phyloP scores from a whole-genome alignment of 2,113 vertebrate species.

The Numida meleagris region DNA sequence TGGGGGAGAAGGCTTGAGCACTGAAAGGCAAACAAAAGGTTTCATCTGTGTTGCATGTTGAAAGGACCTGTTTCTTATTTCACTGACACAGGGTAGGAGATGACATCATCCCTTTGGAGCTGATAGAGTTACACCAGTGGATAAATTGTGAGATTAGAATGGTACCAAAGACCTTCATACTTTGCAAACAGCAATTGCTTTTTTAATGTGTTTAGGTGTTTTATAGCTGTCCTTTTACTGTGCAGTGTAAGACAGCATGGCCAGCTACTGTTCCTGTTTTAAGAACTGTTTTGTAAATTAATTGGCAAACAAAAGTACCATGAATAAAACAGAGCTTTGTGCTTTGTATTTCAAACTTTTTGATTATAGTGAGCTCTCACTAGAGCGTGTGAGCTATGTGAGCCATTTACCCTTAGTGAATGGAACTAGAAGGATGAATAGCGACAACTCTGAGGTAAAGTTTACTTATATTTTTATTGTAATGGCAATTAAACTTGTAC shows the following conservation, averaged over 20 bases:
- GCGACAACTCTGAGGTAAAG: constrained; percentile 1
- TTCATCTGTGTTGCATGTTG: not conserved
- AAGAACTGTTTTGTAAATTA: constrained; percentile 1
- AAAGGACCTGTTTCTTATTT: constrained; percentile 53
- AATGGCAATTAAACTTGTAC: not conserved
- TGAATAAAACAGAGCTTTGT: constrained; percentile 55
- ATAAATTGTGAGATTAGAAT: not conserved
- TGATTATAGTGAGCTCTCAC: not conserved
- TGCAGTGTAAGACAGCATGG: not conserved
- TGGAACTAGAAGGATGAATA: constrained; percentile 24
- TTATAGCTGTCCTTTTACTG: not conserved
- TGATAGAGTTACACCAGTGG: not conserved
- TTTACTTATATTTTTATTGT: not conserved
- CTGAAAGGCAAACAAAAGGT: not conserved
- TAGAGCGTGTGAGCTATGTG: not conserved
- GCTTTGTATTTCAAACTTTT: constrained; percentile 28
- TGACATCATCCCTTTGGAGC: not conserved
- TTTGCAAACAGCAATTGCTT: not conserved
- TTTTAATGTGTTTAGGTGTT: not conserved
- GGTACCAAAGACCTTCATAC: not conserved
- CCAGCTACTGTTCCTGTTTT: not conserved
- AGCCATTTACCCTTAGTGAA: not conserved
- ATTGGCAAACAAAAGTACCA: not conserved
- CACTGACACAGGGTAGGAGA: not conserved
- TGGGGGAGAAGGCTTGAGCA: not conserved